Evolutionary conservation across 2,888 invertebrate genomes (phyloP).

Genomic region (Erannis defoliaria): DNA sequence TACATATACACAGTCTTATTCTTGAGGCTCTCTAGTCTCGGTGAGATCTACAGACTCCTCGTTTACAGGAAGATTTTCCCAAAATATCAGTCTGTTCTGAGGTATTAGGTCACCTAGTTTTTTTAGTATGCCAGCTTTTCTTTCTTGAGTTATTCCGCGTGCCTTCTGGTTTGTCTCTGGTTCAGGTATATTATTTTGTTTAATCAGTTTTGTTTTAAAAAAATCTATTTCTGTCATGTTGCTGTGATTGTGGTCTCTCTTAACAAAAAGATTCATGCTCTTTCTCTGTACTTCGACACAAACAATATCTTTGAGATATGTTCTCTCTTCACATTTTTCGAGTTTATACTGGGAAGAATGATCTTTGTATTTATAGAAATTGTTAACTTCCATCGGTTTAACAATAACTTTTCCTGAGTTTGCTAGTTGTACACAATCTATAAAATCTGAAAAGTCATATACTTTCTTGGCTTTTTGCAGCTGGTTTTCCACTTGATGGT

Average conservation of each 20-base stretch:
- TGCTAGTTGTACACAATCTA: slow-evolving; percentile 5
- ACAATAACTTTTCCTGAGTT: neutral
- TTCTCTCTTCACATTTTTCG: slow-evolving; percentile 2
- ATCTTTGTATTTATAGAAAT: slow-evolving; percentile 7
- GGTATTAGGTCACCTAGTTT: too few relatives aligned
- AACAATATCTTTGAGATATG: slow-evolving; percentile 1
- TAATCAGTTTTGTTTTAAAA: too few relatives aligned
- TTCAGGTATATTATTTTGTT: too few relatives aligned
- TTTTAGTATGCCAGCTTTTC: too few relatives aligned
- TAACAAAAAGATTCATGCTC: neutral
- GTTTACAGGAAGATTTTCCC: too few relatives aligned
- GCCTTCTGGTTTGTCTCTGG: too few relatives aligned
- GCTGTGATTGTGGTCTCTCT: neutral
- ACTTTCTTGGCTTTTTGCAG: neutral
- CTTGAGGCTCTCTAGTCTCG: too few relatives aligned
- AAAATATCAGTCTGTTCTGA: too few relatives aligned
- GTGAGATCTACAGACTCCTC: too few relatives aligned
- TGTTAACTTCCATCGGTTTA: slow-evolving; percentile 3
- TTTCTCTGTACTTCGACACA: neutral
- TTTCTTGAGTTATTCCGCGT: too few relatives aligned
- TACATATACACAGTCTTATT: too few relatives aligned
- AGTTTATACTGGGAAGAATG: neutral
- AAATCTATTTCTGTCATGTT: neutral
- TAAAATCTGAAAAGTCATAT: slow-evolving; percentile 3
- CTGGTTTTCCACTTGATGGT: neutral